These are phyloP conservation scores for Pediacus dermestoides DNA, from an alignment of 2,888 invertebrate genomes.

Conservation along the genomic window DNA sequence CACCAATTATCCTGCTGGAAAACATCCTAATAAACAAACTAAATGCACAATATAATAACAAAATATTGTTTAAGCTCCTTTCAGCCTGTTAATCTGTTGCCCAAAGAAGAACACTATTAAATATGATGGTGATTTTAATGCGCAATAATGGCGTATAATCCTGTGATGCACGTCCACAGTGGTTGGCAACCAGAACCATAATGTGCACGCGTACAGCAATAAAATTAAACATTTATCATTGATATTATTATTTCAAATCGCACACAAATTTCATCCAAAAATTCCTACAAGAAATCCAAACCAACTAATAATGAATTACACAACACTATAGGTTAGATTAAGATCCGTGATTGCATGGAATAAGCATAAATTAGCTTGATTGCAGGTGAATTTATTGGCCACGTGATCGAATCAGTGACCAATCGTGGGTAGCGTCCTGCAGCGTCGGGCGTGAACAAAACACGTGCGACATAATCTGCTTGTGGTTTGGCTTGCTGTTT, in stretches of 20 bases:
- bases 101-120: slow-evolving; percentile 11
- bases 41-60: no score
- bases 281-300: no score
- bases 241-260: no score
- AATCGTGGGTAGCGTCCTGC: slow-evolving; percentile 22
- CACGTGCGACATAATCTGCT: slow-evolving; percentile 20
- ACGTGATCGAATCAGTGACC: slow-evolving; percentile 23
- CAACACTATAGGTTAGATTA: slow-evolving; percentile 22
- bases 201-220: slow-evolving; percentile 37
- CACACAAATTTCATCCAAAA: no score
- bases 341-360: slow-evolving; percentile 33
- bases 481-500: slow-evolving; percentile 8
- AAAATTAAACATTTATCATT: no score
- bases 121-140: slow-evolving; percentile 22
- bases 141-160: slow-evolving; percentile 36
- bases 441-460: slow-evolving; percentile 26
- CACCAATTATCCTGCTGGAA: no score
- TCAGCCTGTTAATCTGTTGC: no score
- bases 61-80: no score
- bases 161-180: slow-evolving; percentile 42
- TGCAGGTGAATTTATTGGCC: slow-evolving; percentile 28
- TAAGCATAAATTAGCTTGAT: slow-evolving; percentile 32
- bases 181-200: slow-evolving; percentile 40
- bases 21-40: no score
- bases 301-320: slow-evolving; percentile 13